Conservation (phyloP, 2,888 invertebrate genomes). For the Rhynchonema sp. region DNA sequence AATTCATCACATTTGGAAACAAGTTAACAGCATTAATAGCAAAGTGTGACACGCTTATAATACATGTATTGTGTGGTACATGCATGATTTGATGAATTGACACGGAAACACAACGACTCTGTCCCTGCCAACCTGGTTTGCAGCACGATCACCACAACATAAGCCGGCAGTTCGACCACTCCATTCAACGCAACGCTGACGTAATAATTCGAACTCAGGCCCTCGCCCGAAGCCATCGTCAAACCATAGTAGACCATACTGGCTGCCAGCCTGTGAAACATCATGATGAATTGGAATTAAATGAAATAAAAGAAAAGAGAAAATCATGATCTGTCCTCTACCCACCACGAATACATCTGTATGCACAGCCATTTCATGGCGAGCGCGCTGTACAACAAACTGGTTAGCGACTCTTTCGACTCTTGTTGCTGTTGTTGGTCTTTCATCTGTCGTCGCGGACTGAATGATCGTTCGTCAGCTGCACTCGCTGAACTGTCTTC, state of each 20-base stretch:
- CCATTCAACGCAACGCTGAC: slow-evolving; percentile 19
- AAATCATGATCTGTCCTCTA: neutral
- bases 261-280: slow-evolving; percentile 17
- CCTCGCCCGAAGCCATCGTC: slow-evolving; percentile 18
- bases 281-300: neutral
- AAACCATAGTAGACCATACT: slow-evolving; percentile 22
- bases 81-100: too few species aligned
- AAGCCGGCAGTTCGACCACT: slow-evolving; percentile 22
- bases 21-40: too few species aligned
- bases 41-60: too few species aligned
- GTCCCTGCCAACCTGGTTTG: slow-evolving; percentile 16
- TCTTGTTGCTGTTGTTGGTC: too few species aligned
- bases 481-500: too few species aligned
- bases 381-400: too few species aligned
- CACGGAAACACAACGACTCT: too few species aligned
- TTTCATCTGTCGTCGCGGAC: too few species aligned
- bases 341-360: slow-evolving; percentile 6
- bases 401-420: too few species aligned
- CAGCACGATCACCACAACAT: slow-evolving; percentile 13
- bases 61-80: too few species aligned
- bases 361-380: slow-evolving; percentile 2
- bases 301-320: neutral
- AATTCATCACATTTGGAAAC: too few species aligned
- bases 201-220: slow-evolving; percentile 17
- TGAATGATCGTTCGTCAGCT: too few species aligned